A percentile compares a stretch with the other conserved stretches of the same genome.
phyloP scores from a whole-genome alignment of 2,888 invertebrate genomes.

The Malachius bipustulatus region DNA sequence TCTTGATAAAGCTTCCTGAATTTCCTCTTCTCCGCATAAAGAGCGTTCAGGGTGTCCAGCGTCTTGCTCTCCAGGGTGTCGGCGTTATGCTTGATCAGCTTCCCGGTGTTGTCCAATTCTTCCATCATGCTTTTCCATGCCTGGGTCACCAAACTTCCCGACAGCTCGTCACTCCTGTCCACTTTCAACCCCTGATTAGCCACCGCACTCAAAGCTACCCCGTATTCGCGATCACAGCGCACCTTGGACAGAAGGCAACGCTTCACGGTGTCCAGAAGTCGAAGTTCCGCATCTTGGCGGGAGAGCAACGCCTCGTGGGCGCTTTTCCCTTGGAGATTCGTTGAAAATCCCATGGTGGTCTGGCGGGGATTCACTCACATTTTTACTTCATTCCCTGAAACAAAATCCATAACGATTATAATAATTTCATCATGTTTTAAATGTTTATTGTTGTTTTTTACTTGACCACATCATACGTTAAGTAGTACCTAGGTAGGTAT shows the following conservation, averaged over 20 bases:
- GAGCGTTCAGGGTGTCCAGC: constrained; percentile 63
- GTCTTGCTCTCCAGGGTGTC: constrained; percentile 75
- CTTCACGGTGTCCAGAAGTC: constrained; percentile 85
- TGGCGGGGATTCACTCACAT: no score
- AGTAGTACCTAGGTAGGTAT: no score
- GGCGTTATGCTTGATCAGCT: constrained; percentile 71
- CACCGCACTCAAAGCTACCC: constrained; percentile 67
- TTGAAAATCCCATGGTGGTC: constrained; percentile 67
- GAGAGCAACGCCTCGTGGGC: constrained; percentile 85
- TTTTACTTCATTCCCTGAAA: no score
- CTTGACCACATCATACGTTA: no score
- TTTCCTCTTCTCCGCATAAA: constrained; percentile 79
- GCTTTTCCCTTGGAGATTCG: constrained; percentile 72
- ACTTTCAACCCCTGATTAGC: constrained; percentile 75
- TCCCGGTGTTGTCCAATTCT: constrained; percentile 77
- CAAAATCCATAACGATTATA: no score
- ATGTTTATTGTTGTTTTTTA: no score
- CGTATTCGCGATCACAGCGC: constrained; percentile 87
- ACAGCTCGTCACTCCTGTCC: constrained; percentile 62
- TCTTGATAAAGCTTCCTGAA: constrained; percentile 80
- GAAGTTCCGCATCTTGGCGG: constrained; percentile 85
- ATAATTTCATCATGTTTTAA: no score
- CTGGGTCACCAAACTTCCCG: constrained; percentile 55
- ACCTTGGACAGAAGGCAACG: constrained; percentile 76
- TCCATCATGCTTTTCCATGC: constrained; percentile 81